Evolutionary conservation across 2,797 vertebrate genomes (phyloP).

Genomic region (Nyctalus aviator): DNA sequence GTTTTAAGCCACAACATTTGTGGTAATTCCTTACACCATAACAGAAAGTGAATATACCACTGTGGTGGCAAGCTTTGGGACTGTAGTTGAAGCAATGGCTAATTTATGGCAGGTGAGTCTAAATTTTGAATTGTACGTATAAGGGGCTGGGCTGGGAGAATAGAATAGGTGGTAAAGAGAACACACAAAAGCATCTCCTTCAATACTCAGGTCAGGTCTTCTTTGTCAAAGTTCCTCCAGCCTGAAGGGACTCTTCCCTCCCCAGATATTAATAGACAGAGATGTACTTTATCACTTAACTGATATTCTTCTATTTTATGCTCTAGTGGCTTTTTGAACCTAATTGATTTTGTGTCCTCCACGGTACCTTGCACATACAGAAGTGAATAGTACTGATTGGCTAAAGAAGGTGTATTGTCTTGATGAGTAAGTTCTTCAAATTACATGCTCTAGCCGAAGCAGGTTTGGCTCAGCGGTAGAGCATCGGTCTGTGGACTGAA

Average conservation of each 20-base stretch:
- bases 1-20: not conserved
- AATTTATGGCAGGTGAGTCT: slow-evolving; percentile 57
- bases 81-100: slow-evolving; percentile 19
- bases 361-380: slow-evolving; percentile 20
- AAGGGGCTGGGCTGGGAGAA: not conserved
- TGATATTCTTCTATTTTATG: slow-evolving; percentile 24
- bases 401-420: not conserved
- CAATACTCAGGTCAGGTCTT: not conserved
- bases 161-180: not conserved
- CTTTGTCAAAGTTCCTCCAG: not conserved
- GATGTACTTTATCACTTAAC: slow-evolving; percentile 46
- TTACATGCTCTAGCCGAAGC: not conserved
- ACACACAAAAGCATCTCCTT: not conserved
- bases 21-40: not conserved
- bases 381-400: slow-evolving; percentile 36
- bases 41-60: not conserved
- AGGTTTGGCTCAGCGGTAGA: too few relatives aligned
- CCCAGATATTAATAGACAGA: not conserved
- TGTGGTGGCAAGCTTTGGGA: slow-evolving; percentile 46
- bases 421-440: not conserved
- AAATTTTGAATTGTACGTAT: slow-evolving; percentile 49
- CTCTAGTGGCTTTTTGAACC: slow-evolving; percentile 7
- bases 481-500: too few relatives aligned
- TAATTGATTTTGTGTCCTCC: slow-evolving; percentile 24
- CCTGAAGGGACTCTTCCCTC: not conserved